Conservation (phyloP, 2,888 invertebrate species). For the Mimumesa dahlbomi region DNA sequence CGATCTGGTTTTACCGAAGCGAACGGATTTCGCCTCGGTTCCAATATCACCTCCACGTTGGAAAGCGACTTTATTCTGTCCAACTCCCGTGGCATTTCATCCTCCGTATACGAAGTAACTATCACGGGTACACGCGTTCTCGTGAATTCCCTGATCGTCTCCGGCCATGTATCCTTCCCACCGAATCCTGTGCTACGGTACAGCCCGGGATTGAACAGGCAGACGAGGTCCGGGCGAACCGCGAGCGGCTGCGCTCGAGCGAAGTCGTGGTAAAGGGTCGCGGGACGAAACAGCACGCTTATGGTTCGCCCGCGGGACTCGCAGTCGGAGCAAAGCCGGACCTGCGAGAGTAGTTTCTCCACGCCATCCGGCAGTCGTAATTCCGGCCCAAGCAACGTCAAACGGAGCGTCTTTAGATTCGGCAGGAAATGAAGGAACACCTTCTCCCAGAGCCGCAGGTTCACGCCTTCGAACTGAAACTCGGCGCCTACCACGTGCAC, state of each 20-base stretch:
- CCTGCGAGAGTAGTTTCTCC: conserved; percentile 83
- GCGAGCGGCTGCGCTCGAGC: conserved; percentile 6
- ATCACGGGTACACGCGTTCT: conserved; percentile 83
- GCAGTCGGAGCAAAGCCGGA: conserved; percentile 74
- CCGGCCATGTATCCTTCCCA: conserved; percentile 85
- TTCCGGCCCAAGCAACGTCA: conserved; percentile 86
- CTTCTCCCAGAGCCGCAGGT: conserved; percentile 86
- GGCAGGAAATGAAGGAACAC: conserved; percentile 86
- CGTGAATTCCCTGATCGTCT: conserved; percentile 83
- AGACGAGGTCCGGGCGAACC: conserved; percentile 71
- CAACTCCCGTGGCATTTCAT: conserved; percentile 85
- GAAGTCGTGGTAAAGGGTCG: conserved; percentile 78
- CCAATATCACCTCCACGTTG: conserved; percentile 81
- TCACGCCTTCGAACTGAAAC: conserved; percentile 87
- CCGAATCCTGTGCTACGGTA: conserved; percentile 85
- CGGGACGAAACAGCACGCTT: conserved; percentile 67
- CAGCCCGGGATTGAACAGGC: conserved; percentile 88
- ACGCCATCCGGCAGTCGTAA: conserved; percentile 82
- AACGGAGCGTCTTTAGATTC: conserved; percentile 81
- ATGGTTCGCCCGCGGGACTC: conserved; percentile 59
- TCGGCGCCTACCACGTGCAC: conserved; percentile 86
- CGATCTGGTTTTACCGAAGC: conserved; percentile 87
- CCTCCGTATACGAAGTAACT: conserved; percentile 86
- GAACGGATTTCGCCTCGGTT: conserved; percentile 84
- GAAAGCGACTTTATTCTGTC: conserved; percentile 82